A percentile compares a stretch with the other conserved stretches of the same genome.
Evolutionary conservation across 2,797 vertebrate genomes (phyloP).

Genomic region (Manis crassicaudata): DNA sequence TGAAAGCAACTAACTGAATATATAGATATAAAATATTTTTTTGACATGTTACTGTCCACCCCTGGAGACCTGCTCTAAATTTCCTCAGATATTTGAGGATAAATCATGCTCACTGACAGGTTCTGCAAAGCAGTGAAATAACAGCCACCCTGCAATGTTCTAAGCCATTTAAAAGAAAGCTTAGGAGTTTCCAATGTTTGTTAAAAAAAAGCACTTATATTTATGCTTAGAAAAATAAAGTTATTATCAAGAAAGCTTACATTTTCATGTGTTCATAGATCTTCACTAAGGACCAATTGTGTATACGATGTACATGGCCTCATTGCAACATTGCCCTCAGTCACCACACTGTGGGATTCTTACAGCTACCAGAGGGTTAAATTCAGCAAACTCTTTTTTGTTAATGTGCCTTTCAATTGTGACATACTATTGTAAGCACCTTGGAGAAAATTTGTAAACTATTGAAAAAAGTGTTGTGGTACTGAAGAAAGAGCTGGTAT

Average conservation of each 20-base stretch:
- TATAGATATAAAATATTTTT: slow-evolving; percentile 53
- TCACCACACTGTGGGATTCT: neutral
- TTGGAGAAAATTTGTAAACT: slow-evolving; percentile 26
- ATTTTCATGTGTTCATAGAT: neutral
- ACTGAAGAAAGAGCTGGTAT: neutral
- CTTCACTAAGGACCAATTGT: neutral
- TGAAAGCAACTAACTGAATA: slow-evolving; percentile 29
- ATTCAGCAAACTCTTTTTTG: neutral
- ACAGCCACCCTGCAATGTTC: neutral
- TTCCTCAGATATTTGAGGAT: neutral
- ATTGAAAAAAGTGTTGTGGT: neutral
- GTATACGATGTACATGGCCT: neutral
- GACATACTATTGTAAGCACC: neutral
- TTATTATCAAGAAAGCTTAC: slow-evolving; percentile 35
- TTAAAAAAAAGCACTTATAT: neutral
- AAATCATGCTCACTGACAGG: slow-evolving; percentile 9
- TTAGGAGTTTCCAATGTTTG: neutral
- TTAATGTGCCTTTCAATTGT: neutral
- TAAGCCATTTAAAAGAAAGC: slow-evolving; percentile 13
- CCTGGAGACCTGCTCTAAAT: slow-evolving; percentile 11
- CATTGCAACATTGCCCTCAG: neutral
- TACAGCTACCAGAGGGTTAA: neutral
- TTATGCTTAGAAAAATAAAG: slow-evolving; percentile 38
- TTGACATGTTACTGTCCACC: neutral
- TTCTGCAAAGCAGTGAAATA: slow-evolving; percentile 41